Evolutionary conservation across 2,888 invertebrate species (phyloP), one percentile per base, ranked within the genome.

Genomic region (Apotomis turbidana): DNA sequence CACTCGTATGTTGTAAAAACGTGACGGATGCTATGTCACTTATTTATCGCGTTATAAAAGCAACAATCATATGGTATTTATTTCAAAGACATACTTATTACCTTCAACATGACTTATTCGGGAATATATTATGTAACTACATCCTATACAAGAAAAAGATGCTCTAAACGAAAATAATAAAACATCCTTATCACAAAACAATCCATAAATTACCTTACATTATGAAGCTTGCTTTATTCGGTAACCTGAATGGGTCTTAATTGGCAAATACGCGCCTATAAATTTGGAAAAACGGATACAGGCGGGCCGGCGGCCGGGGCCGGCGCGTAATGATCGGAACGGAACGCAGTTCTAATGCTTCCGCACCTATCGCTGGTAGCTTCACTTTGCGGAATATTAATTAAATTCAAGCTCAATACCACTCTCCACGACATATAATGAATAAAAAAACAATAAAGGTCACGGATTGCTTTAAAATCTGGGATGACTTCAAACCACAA

Each of bases 271-370:
- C 66, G 58, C 54, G 57, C 57, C 71, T 71, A 71, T 71, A 71
- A 71, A 71, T 71, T 44, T 55, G 55, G 67, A 71, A 71, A 71
- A 71, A 71, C 70, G 73, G 70, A 73, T 71, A 70, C 75, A 68
- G 67, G 3, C 69, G 41, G 67, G 52, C 63, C 70, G 52, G 38
- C 57, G 46, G 63, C 76, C 80, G 57, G 70, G 61, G 55, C 71
- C 83, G 80, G 82, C 82, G 77, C 75, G 77, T 82, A 83, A 84
- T 81, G 83, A 84, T 80, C 82, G 81, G 80, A 82, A 83, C 81
- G 81, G 46, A 46, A 59, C 44, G 58, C 64, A 15, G 66, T 62
- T 61, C 71, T 64, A 75, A 75, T 74, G 76, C 70, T 66, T 62
- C 66, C 41, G 66, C 66, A 62, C 68, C 74, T 68, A 69, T 67